A percentile compares a stretch with the other conserved stretches of the same genome.
These are phyloP conservation scores for Pungitius pungitius DNA, from an alignment of 2,113 vertebrate species.

Conservation along the genomic window DNA sequence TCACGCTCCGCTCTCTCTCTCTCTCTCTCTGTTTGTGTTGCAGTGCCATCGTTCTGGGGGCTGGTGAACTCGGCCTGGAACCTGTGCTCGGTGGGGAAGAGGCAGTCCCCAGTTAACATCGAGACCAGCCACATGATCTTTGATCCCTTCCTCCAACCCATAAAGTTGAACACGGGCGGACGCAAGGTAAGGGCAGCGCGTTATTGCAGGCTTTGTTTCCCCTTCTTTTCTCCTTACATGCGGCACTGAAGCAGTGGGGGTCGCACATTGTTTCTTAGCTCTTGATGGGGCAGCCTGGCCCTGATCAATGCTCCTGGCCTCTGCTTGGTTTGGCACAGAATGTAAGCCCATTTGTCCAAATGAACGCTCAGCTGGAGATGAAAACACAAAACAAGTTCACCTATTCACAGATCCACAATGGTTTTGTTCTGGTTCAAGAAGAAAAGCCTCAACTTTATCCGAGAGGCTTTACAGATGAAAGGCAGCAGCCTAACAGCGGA, in stretches of 20 bases:
- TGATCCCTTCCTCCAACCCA: slow-evolving; percentile 94
- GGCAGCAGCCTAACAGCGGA: slow-evolving; percentile 17
- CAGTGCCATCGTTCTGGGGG: slow-evolving; percentile 99
- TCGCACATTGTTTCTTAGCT: neutral
- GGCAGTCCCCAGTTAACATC: slow-evolving; percentile 98
- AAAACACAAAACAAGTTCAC: slow-evolving; percentile 27
- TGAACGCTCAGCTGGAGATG: slow-evolving; percentile 26
- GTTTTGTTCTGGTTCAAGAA: slow-evolving; percentile 21
- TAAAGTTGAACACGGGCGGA: slow-evolving; percentile 95
- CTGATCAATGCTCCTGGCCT: slow-evolving; percentile 38
- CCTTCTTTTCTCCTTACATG: neutral
- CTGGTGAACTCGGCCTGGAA: slow-evolving; percentile 99
- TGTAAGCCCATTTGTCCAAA: slow-evolving; percentile 35
- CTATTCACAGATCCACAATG: slow-evolving; percentile 29
- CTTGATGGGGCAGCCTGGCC: slow-evolving; percentile 21
- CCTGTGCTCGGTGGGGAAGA: slow-evolving; percentile 97
- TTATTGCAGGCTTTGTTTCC: neutral
- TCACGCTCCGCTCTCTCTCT: neutral
- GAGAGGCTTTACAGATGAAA: slow-evolving; percentile 36
- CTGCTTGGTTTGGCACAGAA: slow-evolving; percentile 34
- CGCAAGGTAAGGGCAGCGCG: slow-evolving; percentile 86
- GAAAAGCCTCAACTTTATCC: slow-evolving; percentile 18
- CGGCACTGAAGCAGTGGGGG: neutral
- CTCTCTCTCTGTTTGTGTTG: slow-evolving; percentile 41
- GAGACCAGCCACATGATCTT: slow-evolving; percentile 99